Evolutionary conservation across 2,888 invertebrate genomes (phyloP), one percentile per base, ranked within the genome.

Genomic region (Oxyteleia sp.): DNA sequence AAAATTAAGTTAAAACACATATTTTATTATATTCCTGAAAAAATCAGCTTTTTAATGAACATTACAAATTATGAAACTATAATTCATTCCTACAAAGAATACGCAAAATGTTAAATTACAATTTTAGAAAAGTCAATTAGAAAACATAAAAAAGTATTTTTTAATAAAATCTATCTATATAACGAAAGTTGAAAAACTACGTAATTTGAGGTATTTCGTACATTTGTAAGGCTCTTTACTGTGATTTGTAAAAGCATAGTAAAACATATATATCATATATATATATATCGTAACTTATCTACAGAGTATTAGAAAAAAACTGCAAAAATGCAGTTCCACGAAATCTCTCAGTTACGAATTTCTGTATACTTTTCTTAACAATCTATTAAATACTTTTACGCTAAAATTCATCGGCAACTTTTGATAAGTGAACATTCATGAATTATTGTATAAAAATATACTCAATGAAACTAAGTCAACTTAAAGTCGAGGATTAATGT

Each of bases 231-330:
- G 63, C 75, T 66, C 18, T 47, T 47, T 71, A 71, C 13, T 43
- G 53, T 74, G 61, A 64, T 72, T 72, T 63, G 32, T 47, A 75
- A 66, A 75, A 75, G 64, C 35, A 47, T 53, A 32, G 71, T 83
- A 69, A 53, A 68, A 74, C 61, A 68, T 78, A 66, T 45, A 53
- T 63, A 49, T 68, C 69, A 79, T 78, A 78, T 61, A 69, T 72
- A 81, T 66, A 69, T 78, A 80, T 66, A 85, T 85, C 69, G 59
- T 75, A 81, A 82, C 74, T 83, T 86, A 85, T 86, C 69, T 87
- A 87, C 75, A 85, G 84, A 85, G 85, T 86, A 87, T 85, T 82
- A 74, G 66, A 82, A 81, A 81, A 32, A 51, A 68, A 78, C 38
- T 79, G 45, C 63, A 74, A 51, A 47, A 59, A 49, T 43, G 49